phyloP scores from a whole-genome alignment of 2,797 vertebrate species.

The Micropoecilia bifurca region DNA sequence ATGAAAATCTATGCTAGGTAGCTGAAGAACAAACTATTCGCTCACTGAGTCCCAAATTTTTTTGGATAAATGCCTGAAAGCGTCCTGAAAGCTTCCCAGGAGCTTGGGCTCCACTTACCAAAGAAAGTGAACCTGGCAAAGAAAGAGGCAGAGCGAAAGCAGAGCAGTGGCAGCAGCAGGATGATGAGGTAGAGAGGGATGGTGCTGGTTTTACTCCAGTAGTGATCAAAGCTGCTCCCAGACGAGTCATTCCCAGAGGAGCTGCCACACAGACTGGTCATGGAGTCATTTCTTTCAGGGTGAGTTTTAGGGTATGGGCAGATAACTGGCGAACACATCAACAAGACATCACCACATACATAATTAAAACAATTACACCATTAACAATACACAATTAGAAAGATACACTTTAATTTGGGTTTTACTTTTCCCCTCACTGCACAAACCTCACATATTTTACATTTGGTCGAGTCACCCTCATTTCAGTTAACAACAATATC shows the following conservation, averaged over 20 bases:
- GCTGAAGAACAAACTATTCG: not conserved
- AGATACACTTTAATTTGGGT: not conserved
- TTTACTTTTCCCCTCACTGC: not conserved
- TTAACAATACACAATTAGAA: not conserved
- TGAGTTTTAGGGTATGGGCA: conserved; percentile 82
- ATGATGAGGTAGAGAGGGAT: conserved; percentile 90
- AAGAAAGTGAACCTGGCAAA: conserved; percentile 96
- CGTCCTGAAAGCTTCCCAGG: not conserved
- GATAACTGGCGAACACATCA: conserved; percentile 82
- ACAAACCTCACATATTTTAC: not conserved
- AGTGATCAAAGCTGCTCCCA: conserved; percentile 69
- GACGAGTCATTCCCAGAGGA: conserved; percentile 56
- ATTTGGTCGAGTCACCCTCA: not conserved
- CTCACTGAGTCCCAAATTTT: not conserved
- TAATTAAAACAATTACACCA: not conserved
- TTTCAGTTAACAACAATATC: not conserved
- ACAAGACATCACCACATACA: not conserved
- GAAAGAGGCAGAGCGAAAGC: conserved; percentile 96
- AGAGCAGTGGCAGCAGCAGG: conserved; percentile 91
- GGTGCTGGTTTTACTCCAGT: conserved; percentile 92
- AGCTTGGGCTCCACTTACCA: conserved; percentile 76
- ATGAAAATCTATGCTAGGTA: not conserved
- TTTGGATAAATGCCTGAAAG: not conserved
- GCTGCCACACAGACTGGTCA: not conserved
- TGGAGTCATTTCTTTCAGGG: conserved; percentile 46